Evolutionary conservation across 2,888 invertebrate genomes (phyloP).

Genomic region (Temnothorax rugatulus): DNA sequence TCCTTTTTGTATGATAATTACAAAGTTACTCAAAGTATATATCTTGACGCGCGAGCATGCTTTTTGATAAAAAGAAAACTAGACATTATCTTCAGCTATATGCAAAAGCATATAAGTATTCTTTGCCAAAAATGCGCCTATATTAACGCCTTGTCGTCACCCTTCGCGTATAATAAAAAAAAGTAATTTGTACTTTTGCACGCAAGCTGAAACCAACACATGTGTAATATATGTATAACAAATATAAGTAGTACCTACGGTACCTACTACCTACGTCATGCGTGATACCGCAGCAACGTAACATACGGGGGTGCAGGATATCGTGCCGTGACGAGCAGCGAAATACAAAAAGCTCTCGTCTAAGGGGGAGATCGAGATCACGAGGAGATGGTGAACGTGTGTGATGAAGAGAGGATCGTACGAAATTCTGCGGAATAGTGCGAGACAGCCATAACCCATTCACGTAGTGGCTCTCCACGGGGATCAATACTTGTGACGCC

Average conservation of each 20-base stretch:
- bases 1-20: not conserved
- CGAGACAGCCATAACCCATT: conserved; percentile 81
- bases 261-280: not conserved
- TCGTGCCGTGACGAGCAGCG: conserved; percentile 13
- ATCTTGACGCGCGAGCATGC: not conserved
- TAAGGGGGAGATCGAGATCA: conserved; percentile 50
- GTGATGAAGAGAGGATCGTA: conserved; percentile 62
- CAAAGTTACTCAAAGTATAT: not conserved
- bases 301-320: conserved; percentile 1
- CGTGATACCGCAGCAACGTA: conserved; percentile 7
- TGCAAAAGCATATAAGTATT: not conserved
- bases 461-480: conserved; percentile 76
- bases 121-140: not conserved
- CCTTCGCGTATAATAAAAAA: not conserved
- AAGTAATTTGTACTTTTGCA: not conserved
- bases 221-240: not conserved
- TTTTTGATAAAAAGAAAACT: not conserved
- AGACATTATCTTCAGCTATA: not conserved
- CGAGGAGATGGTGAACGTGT: conserved; percentile 24
- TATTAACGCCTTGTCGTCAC: not conserved
- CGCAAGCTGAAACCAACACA: not conserved
- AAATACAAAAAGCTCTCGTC: conserved; percentile 33
- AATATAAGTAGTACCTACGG: not conserved
- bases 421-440: conserved; percentile 76
- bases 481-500: conserved; percentile 85